These are phyloP conservation scores for Megaleporinus macrocephalus DNA, from an alignment of 2,113 vertebrate genomes.

Conservation along the genomic window DNA sequence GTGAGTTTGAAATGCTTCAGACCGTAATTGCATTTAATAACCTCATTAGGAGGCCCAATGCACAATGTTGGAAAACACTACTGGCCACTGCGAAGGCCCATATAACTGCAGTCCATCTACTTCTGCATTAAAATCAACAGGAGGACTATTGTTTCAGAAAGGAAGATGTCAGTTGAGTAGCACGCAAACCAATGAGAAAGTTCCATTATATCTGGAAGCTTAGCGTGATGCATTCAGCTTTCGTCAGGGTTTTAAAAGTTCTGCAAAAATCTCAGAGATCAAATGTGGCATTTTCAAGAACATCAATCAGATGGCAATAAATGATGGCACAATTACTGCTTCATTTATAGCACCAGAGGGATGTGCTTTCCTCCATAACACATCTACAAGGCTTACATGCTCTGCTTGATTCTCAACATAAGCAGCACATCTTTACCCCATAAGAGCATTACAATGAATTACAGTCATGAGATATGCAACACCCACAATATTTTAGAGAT, in stretches of 20 bases:
- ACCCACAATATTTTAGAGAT: too few relatives aligned
- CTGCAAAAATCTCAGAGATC: slow-evolving; percentile 18
- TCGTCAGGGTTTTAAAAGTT: slow-evolving; percentile 25
- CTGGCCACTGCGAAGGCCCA: slow-evolving; percentile 25
- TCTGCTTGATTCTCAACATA: too few relatives aligned
- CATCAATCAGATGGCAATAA: slow-evolving; percentile 37
- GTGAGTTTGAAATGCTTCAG: slow-evolving; percentile 44
- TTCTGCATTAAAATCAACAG: slow-evolving; percentile 59
- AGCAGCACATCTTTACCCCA: too few relatives aligned
- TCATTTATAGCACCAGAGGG: background rate
- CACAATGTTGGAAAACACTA: slow-evolving; percentile 56
- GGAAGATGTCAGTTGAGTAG: slow-evolving; percentile 48
- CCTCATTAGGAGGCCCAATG: slow-evolving; percentile 37
- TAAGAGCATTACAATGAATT: too few relatives aligned
- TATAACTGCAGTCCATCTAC: slow-evolving; percentile 51
- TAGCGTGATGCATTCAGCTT: background rate
- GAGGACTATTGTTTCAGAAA: slow-evolving; percentile 59
- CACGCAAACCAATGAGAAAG: slow-evolving; percentile 55
- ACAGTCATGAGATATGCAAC: too few relatives aligned
- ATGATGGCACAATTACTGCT: slow-evolving; percentile 41
- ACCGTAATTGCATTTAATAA: slow-evolving; percentile 54
- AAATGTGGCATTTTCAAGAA: slow-evolving; percentile 50
- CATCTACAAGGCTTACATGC: background rate
- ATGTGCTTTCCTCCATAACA: background rate
- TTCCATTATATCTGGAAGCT: slow-evolving; percentile 48